A percentile compares a stretch with the other conserved stretches of the same genome.
phyloP scores from a whole-genome alignment of 53 echinoderm and acorn worm genomes.

The Apostichopus leukothele region DNA sequence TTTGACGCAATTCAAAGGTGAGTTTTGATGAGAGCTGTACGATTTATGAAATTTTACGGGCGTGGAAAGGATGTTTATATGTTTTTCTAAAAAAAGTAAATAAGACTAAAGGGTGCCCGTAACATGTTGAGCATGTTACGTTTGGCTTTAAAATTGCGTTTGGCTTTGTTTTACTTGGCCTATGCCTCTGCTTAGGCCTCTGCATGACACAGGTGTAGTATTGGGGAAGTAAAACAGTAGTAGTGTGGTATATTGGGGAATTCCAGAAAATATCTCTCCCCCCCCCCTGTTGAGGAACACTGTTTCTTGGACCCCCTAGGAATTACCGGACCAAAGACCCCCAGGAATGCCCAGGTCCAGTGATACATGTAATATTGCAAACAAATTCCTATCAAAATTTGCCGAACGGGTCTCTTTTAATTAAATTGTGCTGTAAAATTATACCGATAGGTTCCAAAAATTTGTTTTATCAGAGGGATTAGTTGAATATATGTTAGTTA shows the following conservation, averaged over 20 bases:
- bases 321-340: not conserved
- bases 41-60: slow-evolving; percentile 21
- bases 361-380: no score
- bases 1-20: slow-evolving; percentile 22
- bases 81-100: slow-evolving; percentile 1
- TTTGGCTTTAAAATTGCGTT: slow-evolving; percentile 3
- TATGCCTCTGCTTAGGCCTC: not conserved
- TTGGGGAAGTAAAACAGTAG: not conserved
- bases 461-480: no score
- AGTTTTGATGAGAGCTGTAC: slow-evolving; percentile 12
- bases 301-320: not conserved
- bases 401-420: no score
- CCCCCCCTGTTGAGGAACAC: no score
- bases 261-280: not conserved
- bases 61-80: slow-evolving; percentile 10
- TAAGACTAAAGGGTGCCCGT: slow-evolving; percentile 20
- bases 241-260: not conserved
- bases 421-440: no score
- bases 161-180: slow-evolving; percentile 12
- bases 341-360: not conserved
- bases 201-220: not conserved
- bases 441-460: no score
- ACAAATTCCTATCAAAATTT: no score
- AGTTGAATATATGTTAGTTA: no score
- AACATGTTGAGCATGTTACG: not conserved